A percentile compares a stretch with the other conserved stretches of the same genome.
Evolutionary conservation across 1,140 invertebrate species (phyloP).

Genomic region (Drosophila tristis): DNA sequence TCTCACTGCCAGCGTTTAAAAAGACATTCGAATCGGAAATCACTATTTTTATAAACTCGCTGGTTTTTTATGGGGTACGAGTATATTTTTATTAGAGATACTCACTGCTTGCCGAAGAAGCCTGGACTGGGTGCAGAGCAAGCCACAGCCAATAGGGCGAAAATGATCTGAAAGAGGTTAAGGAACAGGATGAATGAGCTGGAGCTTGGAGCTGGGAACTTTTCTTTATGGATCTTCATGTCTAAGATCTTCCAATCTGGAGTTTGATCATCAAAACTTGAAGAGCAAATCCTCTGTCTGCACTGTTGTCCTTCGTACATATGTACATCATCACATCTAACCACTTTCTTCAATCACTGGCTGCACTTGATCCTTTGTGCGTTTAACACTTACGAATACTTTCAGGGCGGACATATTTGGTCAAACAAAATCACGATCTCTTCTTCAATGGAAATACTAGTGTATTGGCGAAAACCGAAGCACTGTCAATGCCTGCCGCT

Average conservation of each 20-base stretch:
- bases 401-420: slow-evolving; percentile 73
- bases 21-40: slow-evolving; percentile 65
- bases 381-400: slow-evolving; percentile 72
- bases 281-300: too few species aligned
- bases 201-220: not conserved
- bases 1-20: slow-evolving; percentile 60
- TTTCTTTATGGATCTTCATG: too few species aligned
- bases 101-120: slow-evolving; percentile 82
- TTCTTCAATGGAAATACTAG: slow-evolving; percentile 19
- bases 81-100: slow-evolving; percentile 22
- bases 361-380: slow-evolving; percentile 33
- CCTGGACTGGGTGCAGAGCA: slow-evolving; percentile 73
- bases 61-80: slow-evolving; percentile 31
- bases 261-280: too few species aligned
- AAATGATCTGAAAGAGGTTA: slow-evolving; percentile 61
- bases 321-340: not conserved
- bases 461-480: slow-evolving; percentile 47
- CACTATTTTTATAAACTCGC: slow-evolving; percentile 44
- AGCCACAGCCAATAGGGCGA: slow-evolving; percentile 70
- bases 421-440: slow-evolving; percentile 12
- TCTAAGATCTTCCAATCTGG: not conserved
- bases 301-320: too few species aligned
- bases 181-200: slow-evolving; percentile 9
- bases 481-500: slow-evolving; percentile 63
- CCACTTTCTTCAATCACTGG: slow-evolving; percentile 19